A percentile compares a stretch with the other conserved stretches of the same genome.
These are phyloP conservation scores for Kryptolebias marmoratus DNA, from an alignment of 2,113 vertebrate species.

Conservation along the genomic window DNA sequence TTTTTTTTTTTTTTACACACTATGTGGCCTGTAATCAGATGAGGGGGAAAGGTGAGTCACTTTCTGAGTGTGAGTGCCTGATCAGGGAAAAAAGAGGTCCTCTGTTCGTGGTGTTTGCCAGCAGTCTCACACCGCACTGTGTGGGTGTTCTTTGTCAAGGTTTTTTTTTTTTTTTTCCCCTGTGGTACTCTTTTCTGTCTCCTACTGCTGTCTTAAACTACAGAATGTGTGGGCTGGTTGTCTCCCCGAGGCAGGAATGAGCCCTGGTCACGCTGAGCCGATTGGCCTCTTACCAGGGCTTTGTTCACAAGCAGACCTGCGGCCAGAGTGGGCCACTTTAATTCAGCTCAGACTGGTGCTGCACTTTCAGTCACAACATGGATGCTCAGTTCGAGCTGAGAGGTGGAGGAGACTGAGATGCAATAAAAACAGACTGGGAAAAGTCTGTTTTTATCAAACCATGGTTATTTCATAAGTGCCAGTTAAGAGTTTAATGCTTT, in stretches of 20 bases:
- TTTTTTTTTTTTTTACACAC: neutral
- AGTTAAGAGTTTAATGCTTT: neutral
- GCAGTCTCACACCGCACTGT: constrained; percentile 12
- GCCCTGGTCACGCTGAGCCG: constrained; percentile 37
- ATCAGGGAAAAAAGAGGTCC: constrained; percentile 5
- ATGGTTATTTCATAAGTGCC: neutral
- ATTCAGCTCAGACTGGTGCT: constrained; percentile 39
- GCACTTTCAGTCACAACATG: constrained; percentile 46
- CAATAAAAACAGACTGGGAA: neutral
- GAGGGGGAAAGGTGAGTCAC: constrained; percentile 40
- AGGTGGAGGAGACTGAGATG: constrained; percentile 10
- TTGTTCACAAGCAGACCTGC: constrained; percentile 56
- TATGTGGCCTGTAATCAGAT: constrained; percentile 48
- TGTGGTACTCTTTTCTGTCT: constrained; percentile 11
- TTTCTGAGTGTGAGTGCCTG: constrained; percentile 20
- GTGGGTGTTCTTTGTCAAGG: constrained; percentile 45
- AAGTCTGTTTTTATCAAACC: neutral
- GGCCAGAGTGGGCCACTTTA: constrained; percentile 42
- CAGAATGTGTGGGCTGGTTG: constrained; percentile 40
- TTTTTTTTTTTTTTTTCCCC: neutral
- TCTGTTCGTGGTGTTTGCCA: constrained; percentile 23
- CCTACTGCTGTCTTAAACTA: constrained; percentile 41
- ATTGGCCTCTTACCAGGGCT: constrained; percentile 47
- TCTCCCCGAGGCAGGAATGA: constrained; percentile 57
- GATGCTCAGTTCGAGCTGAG: constrained; percentile 27